Evolutionary conservation across 1,140 invertebrate genomes (phyloP).

Genomic region (Andricus grossulariae): DNA sequence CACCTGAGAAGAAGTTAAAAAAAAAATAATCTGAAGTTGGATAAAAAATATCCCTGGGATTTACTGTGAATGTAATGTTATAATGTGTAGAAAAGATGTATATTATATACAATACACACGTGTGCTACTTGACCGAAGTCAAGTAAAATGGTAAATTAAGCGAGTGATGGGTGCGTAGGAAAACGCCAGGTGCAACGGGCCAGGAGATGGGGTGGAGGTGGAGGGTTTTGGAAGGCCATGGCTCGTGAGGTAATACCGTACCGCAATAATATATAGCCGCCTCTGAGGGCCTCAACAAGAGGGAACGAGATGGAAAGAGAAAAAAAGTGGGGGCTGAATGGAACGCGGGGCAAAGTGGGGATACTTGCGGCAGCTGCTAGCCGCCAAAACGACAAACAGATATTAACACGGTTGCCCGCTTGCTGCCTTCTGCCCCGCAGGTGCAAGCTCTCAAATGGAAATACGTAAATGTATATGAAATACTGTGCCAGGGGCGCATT

Average conservation of each 20-base stretch:
- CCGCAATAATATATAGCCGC: constrained; percentile 5
- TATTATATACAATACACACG: too few relatives aligned
- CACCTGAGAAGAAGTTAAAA: too few relatives aligned
- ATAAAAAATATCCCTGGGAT: too few relatives aligned
- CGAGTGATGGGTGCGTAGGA: constrained; percentile 38
- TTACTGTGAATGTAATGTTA: too few relatives aligned
- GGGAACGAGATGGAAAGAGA: constrained; percentile 30
- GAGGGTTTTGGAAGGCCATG: constrained; percentile 60
- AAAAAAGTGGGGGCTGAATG: constrained; percentile 44
- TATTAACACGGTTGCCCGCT: constrained; percentile 59
- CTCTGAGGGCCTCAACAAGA: constrained; percentile 32
- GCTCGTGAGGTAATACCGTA: constrained; percentile 59
- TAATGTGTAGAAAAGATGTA: too few relatives aligned
- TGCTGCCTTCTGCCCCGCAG: constrained; percentile 64
- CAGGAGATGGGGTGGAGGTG: neutral
- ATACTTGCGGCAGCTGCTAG: constrained; percentile 67
- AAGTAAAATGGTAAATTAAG: constrained; percentile 43
- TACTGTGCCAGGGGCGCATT: constrained; percentile 44
- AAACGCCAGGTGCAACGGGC: constrained; percentile 52
- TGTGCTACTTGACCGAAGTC: constrained; percentile 8
- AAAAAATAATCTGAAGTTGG: too few relatives aligned
- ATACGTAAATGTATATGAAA: constrained; percentile 52
- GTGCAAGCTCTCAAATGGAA: constrained; percentile 64
- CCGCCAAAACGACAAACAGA: constrained; percentile 68
- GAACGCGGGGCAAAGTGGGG: constrained; percentile 49